Percentiles rank a stretch among this genome's conserved stretches.
Conservation (phyloP, 2,797 vertebrate genomes). For the Hirundo rustica region DNA sequence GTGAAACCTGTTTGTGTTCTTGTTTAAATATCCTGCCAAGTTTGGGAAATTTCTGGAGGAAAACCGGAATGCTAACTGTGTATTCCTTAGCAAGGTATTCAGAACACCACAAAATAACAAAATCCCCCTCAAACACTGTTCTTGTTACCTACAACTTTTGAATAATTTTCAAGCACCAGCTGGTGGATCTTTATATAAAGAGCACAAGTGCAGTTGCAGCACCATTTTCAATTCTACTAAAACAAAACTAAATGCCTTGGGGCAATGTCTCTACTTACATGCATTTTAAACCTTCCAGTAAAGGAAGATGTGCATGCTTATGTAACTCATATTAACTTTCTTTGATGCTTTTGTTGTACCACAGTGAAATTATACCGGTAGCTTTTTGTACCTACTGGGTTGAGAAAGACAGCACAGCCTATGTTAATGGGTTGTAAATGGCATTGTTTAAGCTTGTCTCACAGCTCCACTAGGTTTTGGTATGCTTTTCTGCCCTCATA, state of each 20-base stretch:
- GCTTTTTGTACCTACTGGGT: background rate
- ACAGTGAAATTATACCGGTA: background rate
- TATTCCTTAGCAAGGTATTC: background rate
- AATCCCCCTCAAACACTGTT: accelerated
- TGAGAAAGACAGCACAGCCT: background rate
- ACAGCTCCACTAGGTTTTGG: background rate
- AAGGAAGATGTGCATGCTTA: background rate
- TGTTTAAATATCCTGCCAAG: background rate
- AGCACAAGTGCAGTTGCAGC: background rate
- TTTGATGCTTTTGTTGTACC: background rate
- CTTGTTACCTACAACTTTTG: background rate
- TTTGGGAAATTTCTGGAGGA: background rate
- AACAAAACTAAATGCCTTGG: background rate
- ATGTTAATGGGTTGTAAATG: background rate
- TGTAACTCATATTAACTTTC: background rate
- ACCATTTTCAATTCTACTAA: background rate
- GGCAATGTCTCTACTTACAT: background rate
- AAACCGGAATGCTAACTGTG: background rate
- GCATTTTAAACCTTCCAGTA: background rate
- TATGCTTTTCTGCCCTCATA: background rate
- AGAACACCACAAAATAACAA: background rate
- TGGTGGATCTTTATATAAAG: background rate
- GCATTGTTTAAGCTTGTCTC: background rate
- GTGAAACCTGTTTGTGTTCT: background rate
- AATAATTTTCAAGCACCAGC: background rate